Evolutionary conservation across 2,888 invertebrate species (phyloP).

Genomic region (Anoncus sp.): DNA sequence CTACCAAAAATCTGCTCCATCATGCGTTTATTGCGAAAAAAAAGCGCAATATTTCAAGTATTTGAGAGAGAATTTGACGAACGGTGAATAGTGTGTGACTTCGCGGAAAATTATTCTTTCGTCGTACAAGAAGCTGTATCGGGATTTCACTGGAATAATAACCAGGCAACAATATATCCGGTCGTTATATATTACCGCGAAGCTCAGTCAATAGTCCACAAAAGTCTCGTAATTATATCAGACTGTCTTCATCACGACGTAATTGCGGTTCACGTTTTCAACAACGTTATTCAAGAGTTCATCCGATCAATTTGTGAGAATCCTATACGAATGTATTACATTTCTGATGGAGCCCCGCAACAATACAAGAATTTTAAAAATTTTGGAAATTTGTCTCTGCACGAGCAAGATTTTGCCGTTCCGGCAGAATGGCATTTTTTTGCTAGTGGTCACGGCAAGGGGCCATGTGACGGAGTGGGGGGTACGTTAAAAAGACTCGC

Average conservation of each 20-base stretch:
- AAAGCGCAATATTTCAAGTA: conserved; percentile 41
- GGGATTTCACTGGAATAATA: conserved; percentile 56
- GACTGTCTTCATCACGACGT: conserved; percentile 60
- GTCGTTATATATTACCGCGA: conserved; percentile 49
- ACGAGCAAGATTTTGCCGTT: conserved; percentile 57
- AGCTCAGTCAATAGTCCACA: conserved; percentile 36
- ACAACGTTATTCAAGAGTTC: conserved; percentile 23
- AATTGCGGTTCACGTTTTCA: conserved; percentile 42
- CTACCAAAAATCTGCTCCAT: conserved; percentile 13
- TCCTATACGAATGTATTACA: conserved; percentile 40
- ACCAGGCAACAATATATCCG: conserved; percentile 60
- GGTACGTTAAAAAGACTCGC: conserved; percentile 61
- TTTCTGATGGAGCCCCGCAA: conserved; percentile 55
- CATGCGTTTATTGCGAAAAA: conserved; percentile 53
- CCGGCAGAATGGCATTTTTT: conserved; percentile 60
- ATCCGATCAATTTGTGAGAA: conserved; percentile 13
- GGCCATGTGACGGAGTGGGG: conserved; percentile 61
- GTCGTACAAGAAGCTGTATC: conserved; percentile 46
- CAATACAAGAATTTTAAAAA: conserved; percentile 61
- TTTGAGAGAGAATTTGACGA: conserved; percentile 35
- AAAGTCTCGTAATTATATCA: conserved; percentile 57
- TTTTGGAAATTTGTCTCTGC: conserved; percentile 56
- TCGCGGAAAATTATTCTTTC: conserved; percentile 51
- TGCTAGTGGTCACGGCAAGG: conserved; percentile 59
- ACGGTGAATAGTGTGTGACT: conserved; percentile 51